Evolutionary conservation across 2,888 invertebrate genomes (phyloP), one percentile per base, ranked within the genome.

Genomic region (Lordiphosa fenestrarum): DNA sequence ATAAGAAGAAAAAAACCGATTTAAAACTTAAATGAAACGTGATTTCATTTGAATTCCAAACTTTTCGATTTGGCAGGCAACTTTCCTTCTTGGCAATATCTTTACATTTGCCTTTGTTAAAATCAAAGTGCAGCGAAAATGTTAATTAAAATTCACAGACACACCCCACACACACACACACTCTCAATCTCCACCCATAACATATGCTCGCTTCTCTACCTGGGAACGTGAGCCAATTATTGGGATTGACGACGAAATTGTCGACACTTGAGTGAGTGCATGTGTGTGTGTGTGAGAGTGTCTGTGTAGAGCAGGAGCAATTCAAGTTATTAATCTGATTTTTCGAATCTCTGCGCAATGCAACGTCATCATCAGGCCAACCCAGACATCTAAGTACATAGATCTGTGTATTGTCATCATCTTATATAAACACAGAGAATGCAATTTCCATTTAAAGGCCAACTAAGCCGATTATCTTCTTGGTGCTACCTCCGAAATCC

Each of bases 181-280:
- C 47, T 19, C 53, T 39, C 59, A 50, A 38, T 10, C 48, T 39
- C 59, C 55, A 49, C 36, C 36, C 33, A 25, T n/a, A 55, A 35
- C 36, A 10, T 21, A 46, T 44, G 23, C 57, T 2, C 12, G 85
- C 68, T 66, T 82, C 47, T 84, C 78, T 82, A 76, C 85, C 76
- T 84, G 85, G 55, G 3, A 74, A 76, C 85, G 85, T 77, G 85
- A 77, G 84, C 85, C 85, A 78, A 78, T 85, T 85, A 78, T 85
- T 64, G 56, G 53, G 54, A 63, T 66, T 57, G 62, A 57, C 48
- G 44, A 40, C 40, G 46, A 30, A 48, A 48, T 56, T 42, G 51
- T 71, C 66, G 53, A 53, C 59, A 59, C 58, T 49, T 36, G 30
- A 30, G 30, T 30, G 30, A 30, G 30, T 30, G 23, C 6, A 6